These are phyloP conservation scores for Excalfactoria chinensis DNA, from an alignment of 2,113 vertebrate species.

Conservation along the genomic window DNA sequence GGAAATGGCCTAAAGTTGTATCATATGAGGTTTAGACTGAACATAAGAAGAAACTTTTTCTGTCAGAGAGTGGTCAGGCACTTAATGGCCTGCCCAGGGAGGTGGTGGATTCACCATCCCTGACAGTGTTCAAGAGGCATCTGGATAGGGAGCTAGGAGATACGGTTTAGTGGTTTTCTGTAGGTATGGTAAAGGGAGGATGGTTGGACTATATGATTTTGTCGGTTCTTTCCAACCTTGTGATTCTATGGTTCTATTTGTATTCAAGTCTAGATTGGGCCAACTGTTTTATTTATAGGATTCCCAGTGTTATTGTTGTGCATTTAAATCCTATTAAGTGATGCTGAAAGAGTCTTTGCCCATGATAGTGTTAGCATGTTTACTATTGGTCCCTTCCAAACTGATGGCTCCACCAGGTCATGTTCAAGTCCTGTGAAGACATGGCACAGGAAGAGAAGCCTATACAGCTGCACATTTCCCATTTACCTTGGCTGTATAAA, in stretches of 20 bases:
- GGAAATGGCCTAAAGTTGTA: too few relatives aligned
- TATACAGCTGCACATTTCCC: background rate
- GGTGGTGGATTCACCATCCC: too few relatives aligned
- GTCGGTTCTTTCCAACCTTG: too few relatives aligned
- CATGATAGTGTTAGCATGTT: background rate
- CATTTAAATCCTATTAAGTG: background rate
- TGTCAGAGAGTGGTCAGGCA: too few relatives aligned
- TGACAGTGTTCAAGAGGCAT: too few relatives aligned
- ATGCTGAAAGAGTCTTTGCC: background rate
- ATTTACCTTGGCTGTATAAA: background rate
- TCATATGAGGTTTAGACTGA: too few relatives aligned
- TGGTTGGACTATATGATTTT: too few relatives aligned
- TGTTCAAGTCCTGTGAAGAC: rapidly evolving
- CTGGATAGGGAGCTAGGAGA: too few relatives aligned
- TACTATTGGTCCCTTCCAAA: background rate
- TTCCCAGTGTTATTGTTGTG: background rate
- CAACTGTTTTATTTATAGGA: background rate
- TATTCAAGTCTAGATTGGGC: background rate
- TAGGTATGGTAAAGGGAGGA: too few relatives aligned
- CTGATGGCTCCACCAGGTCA: background rate
- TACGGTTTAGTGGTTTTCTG: too few relatives aligned
- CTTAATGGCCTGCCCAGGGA: too few relatives aligned
- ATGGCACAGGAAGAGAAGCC: background rate
- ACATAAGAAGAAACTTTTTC: too few relatives aligned
- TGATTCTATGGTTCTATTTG: background rate